Base-by-base conservation (phyloP, 1,140 invertebrate species). In the Diorhabda carinulata region DNA sequence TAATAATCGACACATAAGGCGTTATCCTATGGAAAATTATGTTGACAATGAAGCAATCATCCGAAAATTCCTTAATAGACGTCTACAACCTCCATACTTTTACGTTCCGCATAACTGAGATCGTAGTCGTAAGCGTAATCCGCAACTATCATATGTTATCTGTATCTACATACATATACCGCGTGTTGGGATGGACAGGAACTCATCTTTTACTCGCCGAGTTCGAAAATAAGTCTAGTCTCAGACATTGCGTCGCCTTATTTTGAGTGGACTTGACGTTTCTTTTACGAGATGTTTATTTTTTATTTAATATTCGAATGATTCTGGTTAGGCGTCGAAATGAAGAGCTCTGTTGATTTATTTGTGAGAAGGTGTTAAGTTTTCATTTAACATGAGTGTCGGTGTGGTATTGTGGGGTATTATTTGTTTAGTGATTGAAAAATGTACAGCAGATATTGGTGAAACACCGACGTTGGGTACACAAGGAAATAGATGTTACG, bases 401-500 rank as follows among this genome's bases (percentile, higher is more conserved):
- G n/a, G 47, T 52, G 6, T 52, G 2, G 47, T 52, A n/a, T 6
- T 52, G 47, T 52, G 47, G 47, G n/a, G 6, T 52, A 8, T 52
- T 52, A 4, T 52, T 52, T 52, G 4, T 52, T 52, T 8, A 8
- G 47, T 52, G 47, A n/a, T 52, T 52, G 2, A n/a, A 8, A n/a
- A 3, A 52, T 8, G n/a, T 60, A 8, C 40, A 58, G 10, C 42
- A 47, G 70, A 58, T n/a, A 47, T 67, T 40, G 58, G 57, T 25
- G 63, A 76, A 60, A 72, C 75, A 25, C 75, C 75, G 8, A 69
- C 43, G 10, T 66, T 74, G 40, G 73, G 73, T 8, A 56, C 25
- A 43, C 73, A 72, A 57, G 68, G 72, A 25, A 74, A 71, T 8
- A 67, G 66, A 62, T 76, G 75, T 68, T 76, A 76, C 67, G 73